Evolutionary conservation across 2,888 invertebrate genomes (phyloP).

Genomic region (Hypomecis punctinalis): DNA sequence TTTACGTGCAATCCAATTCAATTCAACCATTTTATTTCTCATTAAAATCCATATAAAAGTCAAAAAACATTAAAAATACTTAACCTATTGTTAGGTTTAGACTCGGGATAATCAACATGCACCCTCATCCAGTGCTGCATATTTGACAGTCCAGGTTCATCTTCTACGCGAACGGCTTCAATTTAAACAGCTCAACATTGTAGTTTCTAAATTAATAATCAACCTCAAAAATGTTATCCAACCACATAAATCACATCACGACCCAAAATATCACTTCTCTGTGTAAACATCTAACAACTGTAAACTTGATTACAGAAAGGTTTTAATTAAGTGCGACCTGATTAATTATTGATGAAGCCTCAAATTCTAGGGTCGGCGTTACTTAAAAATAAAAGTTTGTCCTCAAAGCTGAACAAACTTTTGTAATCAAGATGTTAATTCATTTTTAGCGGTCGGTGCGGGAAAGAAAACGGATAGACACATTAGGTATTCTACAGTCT

Average conservation of each 20-base stretch:
- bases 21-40: too few species aligned
- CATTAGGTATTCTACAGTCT: constrained; percentile 79
- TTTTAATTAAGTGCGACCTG: constrained; percentile 44
- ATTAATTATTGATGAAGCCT: constrained; percentile 46
- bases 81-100: too few species aligned
- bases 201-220: too few species aligned
- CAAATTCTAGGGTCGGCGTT: constrained; percentile 35
- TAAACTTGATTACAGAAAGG: constrained; percentile 19
- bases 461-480: constrained; percentile 51
- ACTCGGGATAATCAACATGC: too few species aligned
- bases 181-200: too few species aligned
- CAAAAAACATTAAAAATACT: too few species aligned
- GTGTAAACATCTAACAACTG: constrained; percentile 10
- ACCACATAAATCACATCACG: background rate
- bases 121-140: too few species aligned
- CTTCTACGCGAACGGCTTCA: too few species aligned
- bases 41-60: too few species aligned
- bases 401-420: constrained; percentile 40
- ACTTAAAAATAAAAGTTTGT: constrained; percentile 39
- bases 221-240: too few species aligned
- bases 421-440: constrained; percentile 45
- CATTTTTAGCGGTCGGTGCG: constrained; percentile 40
- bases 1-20: too few species aligned
- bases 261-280: background rate
- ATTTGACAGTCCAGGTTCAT: too few species aligned